These are phyloP conservation scores for Halcyon malimbica DNA, from an alignment of 2,113 vertebrate genomes.

Conservation along the genomic window DNA sequence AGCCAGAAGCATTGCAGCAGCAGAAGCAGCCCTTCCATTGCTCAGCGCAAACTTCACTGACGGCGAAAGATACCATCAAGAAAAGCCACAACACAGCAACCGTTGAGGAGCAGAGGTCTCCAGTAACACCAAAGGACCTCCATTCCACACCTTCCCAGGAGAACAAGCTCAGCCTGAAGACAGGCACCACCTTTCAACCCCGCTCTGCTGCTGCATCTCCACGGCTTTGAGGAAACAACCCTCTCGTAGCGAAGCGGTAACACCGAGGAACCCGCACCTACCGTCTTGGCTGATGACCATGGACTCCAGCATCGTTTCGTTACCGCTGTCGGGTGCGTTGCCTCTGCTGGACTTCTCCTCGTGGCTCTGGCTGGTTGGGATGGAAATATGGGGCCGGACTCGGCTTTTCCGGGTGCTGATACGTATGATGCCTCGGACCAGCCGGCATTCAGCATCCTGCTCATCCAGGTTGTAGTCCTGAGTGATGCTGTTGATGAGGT, in stretches of 20 bases:
- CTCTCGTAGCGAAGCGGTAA: accelerated
- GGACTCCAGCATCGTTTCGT: slow-evolving; percentile 91
- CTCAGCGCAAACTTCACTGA: neutral
- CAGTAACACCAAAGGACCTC: accelerated
- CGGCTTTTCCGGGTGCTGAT: slow-evolving; percentile 93
- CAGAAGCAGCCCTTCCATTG: neutral
- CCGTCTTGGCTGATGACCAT: slow-evolving; percentile 86
- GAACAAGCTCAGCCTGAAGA: neutral
- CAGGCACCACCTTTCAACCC: neutral
- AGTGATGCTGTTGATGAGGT: slow-evolving; percentile 96
- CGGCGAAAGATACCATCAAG: neutral
- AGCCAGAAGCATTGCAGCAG: neutral
- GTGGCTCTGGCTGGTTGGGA: slow-evolving; percentile 43
- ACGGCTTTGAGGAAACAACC: accelerated
- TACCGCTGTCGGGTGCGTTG: slow-evolving; percentile 86
- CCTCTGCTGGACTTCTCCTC: slow-evolving; percentile 76
- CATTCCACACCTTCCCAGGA: accelerated
- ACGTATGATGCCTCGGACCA: slow-evolving; percentile 95
- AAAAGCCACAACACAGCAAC: neutral
- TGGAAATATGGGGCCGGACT: slow-evolving; percentile 48
- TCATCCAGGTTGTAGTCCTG: slow-evolving; percentile 97
- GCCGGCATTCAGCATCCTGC: slow-evolving; percentile 94
- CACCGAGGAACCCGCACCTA: slow-evolving; percentile 49
- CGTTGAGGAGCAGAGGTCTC: neutral
- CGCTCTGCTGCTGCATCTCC: accelerated